Evolutionary conservation across 2,113 vertebrate genomes (phyloP).

Genomic region (Perognathus longimembris): DNA sequence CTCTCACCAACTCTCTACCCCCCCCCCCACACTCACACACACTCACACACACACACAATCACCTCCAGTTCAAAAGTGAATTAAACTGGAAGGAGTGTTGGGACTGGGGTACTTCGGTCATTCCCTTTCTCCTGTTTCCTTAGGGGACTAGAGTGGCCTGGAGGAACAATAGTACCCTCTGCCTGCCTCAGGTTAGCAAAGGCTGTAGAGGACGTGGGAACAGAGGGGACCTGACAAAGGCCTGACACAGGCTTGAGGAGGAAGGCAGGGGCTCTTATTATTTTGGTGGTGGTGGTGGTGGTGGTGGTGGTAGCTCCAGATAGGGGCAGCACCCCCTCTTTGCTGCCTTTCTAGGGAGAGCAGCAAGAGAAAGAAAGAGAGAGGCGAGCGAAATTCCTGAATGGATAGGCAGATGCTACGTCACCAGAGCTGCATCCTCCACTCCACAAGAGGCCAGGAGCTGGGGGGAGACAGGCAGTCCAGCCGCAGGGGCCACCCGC

Average conservation of each 20-base stretch:
- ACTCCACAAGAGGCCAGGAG: conserved; percentile 85
- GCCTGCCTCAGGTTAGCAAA: conserved; percentile 59
- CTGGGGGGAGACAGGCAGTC: conserved; percentile 82
- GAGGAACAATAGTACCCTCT: conserved; percentile 66
- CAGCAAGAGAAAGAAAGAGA: conserved; percentile 72
- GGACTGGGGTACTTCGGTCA: not conserved
- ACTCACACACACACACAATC: not conserved
- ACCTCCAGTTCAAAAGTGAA: conserved; percentile 32
- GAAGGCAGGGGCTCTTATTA: not conserved
- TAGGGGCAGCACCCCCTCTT: conserved; percentile 69
- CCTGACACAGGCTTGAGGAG: not conserved
- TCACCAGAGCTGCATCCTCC: conserved; percentile 90
- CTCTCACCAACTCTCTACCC: conserved; percentile 69
- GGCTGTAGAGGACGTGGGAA: conserved; percentile 15
- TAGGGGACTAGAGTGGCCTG: conserved; percentile 7
- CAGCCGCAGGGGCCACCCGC: conserved; percentile 58
- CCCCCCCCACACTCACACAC: not conserved
- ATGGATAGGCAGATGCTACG: conserved; percentile 90
- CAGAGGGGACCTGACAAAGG: conserved; percentile 42
- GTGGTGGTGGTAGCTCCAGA: conserved; percentile 54
- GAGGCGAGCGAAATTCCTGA: conserved; percentile 86
- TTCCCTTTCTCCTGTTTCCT: conserved; percentile 21
- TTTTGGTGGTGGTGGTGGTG: conserved; percentile 33
- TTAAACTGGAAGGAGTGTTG: conserved; percentile 2
- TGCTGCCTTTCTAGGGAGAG: conserved; percentile 72